Evolutionary conservation across 1,140 invertebrate species (phyloP).

Genomic region (Oncopodura yosiiana): DNA sequence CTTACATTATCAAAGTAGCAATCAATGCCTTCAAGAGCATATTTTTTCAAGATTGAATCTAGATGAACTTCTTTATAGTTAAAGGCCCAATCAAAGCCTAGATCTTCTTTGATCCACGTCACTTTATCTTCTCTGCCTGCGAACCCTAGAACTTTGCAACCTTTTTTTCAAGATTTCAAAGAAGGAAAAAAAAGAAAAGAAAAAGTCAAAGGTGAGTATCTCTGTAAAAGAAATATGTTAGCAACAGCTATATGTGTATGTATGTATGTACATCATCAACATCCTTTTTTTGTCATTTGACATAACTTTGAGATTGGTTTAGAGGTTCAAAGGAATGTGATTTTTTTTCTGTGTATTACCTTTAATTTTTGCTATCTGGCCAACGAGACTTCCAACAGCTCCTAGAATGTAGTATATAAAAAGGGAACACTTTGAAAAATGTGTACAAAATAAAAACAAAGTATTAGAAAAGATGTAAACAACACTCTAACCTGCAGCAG

Average conservation of each 20-base stretch:
- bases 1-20: slow-evolving; percentile 65
- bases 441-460: neutral
- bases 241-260: too few relatives aligned
- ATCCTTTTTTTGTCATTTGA: too few relatives aligned
- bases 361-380: slow-evolving; percentile 61
- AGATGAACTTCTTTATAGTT: slow-evolving; percentile 60
- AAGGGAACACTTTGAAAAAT: neutral
- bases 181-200: neutral
- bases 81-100: slow-evolving; percentile 56
- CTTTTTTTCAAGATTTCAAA: slow-evolving; percentile 36
- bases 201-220: too few relatives aligned
- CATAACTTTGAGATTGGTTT: too few relatives aligned
- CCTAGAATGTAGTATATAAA: slow-evolving; percentile 33
- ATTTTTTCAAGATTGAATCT: slow-evolving; percentile 46
- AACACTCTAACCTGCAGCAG: slow-evolving; percentile 51
- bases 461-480: neutral
- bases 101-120: slow-evolving; percentile 52
- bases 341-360: too few relatives aligned
- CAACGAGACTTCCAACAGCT: slow-evolving; percentile 58
- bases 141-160: slow-evolving; percentile 59
- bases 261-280: too few relatives aligned
- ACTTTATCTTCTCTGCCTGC: slow-evolving; percentile 59
- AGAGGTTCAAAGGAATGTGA: too few relatives aligned
- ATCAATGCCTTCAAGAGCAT: slow-evolving; percentile 57
- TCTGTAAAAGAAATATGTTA: too few relatives aligned